Evolutionary conservation across 2,113 vertebrate genomes (phyloP), one percentile per base, ranked within the genome.

Genomic region (Callaeas wilsoni): DNA sequence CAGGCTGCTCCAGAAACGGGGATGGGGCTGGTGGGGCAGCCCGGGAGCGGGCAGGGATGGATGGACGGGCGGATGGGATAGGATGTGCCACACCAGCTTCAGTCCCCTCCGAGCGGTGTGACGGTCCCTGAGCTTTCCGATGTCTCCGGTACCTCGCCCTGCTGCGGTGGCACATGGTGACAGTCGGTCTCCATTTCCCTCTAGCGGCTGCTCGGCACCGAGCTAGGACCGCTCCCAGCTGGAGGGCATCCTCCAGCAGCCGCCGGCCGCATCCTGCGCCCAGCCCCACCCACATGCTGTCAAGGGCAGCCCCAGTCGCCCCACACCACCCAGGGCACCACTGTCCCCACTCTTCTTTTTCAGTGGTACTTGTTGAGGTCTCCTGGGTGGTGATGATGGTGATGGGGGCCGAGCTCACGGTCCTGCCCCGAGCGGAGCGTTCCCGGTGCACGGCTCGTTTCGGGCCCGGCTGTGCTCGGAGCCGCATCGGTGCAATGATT

Each of bases 131-230:
- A 93, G 87, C 84, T 78, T 19, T 76, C 84, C 47, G 52, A 52
- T 65, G 13, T 12, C 69, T 42, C 56, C 23, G 16, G 74, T 64
- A 4, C 65, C 73, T 93, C 29, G 1, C 87, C 68, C 59, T 35
- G 56, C 77, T 22, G 46, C 39, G 9, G 19, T 71, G 81, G 41
- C 92, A 63, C 81, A 47, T 0, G 87, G 65, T 89, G 92, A 94
- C 95, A 70, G 56, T 50, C 10, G 83, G 95, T 96, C 96, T 97
- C 82, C 92, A 63, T 95, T 92, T 94, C 96, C 96, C 95, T 95
- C 96, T 97, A 96, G 94, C 42, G 95, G 94, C 87, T 91, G 96
- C 86, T 94, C 69, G 64, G 87, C 60, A 59, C 23, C 16, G 22
- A 70, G 67, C 92, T 39, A 42, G 82, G 17, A 46, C 59, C 3